phyloP scores from a whole-genome alignment of 2,113 vertebrate species.

The Corythaeola cristata region DNA sequence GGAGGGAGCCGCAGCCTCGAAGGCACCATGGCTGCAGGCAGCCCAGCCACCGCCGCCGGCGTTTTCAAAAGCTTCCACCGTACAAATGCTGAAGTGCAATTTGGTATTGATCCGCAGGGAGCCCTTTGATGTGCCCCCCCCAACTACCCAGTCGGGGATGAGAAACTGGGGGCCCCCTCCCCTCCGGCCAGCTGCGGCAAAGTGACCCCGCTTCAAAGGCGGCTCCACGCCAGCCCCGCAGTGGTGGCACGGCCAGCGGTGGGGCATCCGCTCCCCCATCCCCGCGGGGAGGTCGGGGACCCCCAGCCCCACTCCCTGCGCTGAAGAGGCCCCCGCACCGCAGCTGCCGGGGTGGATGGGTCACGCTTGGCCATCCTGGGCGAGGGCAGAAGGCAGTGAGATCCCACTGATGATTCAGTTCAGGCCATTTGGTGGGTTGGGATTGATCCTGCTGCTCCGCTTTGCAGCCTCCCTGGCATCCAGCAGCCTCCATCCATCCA shows the following conservation, averaged over 20 bases:
- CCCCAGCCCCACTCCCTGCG: background rate
- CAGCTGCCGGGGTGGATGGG: rapidly evolving
- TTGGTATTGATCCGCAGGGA: background rate
- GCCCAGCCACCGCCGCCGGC: background rate
- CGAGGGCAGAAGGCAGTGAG: background rate
- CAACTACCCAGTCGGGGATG: background rate
- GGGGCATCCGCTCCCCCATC: background rate
- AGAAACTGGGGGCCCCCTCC: background rate
- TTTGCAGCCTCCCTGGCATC: background rate
- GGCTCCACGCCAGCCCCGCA: background rate
- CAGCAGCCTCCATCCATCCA: background rate
- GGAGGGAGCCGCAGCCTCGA: background rate
- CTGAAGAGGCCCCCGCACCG: background rate
- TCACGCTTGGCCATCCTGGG: background rate
- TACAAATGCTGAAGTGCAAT: background rate
- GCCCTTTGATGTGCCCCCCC: background rate
- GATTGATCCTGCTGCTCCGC: background rate
- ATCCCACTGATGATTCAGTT: background rate
- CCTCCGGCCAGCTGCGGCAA: background rate
- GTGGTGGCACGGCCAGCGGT: background rate
- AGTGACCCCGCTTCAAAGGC: constrained; percentile 10
- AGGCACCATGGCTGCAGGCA: background rate
- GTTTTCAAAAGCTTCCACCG: background rate
- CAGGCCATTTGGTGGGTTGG: background rate
- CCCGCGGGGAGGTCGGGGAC: background rate